phyloP scores from a whole-genome alignment of 37 sponge, comb jelly and placozoan genomes.

The Amphimedon queenslandica region DNA sequence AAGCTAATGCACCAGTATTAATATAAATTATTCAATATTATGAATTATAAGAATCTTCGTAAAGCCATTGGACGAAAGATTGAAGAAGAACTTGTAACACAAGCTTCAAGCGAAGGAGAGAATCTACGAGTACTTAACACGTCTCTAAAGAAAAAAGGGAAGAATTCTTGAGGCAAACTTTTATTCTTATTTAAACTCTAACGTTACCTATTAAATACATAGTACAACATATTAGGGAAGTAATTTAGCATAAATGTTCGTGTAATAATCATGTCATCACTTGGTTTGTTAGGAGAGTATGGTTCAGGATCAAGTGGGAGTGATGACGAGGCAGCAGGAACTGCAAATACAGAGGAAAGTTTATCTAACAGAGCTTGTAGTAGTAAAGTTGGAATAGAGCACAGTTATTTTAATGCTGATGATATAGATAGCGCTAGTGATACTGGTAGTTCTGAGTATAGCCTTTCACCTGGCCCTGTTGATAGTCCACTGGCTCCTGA shows the following conservation, averaged over 20 bases:
- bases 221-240: too few relatives aligned
- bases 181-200: too few relatives aligned
- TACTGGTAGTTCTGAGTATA: background rate
- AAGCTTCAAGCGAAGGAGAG: conserved; percentile 23
- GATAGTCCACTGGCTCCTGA: too few relatives aligned
- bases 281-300: conserved; percentile 38
- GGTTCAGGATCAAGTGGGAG: conserved; percentile 76
- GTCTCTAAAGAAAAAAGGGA: background rate
- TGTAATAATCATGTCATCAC: too few relatives aligned
- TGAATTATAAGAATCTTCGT: conserved; percentile 24
- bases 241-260: too few relatives aligned
- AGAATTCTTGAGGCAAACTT: too few relatives aligned
- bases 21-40: background rate
- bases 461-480: too few relatives aligned
- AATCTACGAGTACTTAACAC: background rate
- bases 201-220: too few relatives aligned
- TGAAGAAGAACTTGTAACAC: conserved; percentile 48
- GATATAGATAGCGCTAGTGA: background rate
- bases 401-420: background rate
- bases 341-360: background rate
- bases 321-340: too few relatives aligned
- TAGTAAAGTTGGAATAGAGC: background rate
- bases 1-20: background rate
- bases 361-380: background rate
- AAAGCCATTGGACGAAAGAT: conserved; percentile 42